Conservation (phyloP, 2,888 invertebrate genomes). For the Caenorhabditis becei region DNA sequence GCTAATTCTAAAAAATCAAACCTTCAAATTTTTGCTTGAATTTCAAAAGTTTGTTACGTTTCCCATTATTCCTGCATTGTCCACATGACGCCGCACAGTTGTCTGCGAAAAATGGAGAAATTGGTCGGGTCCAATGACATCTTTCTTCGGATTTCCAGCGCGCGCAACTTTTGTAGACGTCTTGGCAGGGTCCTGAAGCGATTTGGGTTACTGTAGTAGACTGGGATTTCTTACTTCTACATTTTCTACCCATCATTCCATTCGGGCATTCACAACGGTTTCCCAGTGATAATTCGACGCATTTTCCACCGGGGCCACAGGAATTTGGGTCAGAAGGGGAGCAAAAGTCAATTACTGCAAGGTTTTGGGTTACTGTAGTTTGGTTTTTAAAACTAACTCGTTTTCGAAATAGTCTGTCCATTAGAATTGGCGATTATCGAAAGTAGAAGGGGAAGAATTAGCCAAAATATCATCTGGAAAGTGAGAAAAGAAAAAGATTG, state of each 20-base stretch:
- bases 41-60: slow-evolving; percentile 30
- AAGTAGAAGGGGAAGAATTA: slow-evolving; percentile 2
- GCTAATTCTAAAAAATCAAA: slow-evolving; percentile 67
- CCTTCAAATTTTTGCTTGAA: neutral
- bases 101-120: slow-evolving; percentile 78
- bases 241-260: slow-evolving; percentile 77
- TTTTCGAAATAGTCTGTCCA: slow-evolving; percentile 55
- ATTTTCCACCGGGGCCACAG: slow-evolving; percentile 69
- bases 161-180: slow-evolving; percentile 77
- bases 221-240: slow-evolving; percentile 65
- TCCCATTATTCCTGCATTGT: slow-evolving; percentile 69
- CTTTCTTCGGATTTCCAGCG: slow-evolving; percentile 78
- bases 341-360: slow-evolving; percentile 70
- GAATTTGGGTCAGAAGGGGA: slow-evolving; percentile 57
- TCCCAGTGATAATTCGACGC: slow-evolving; percentile 64
- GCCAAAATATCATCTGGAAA: slow-evolving; percentile 9
- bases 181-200: slow-evolving; percentile 78
- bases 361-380: too few species aligned
- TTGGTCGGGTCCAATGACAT: slow-evolving; percentile 75
- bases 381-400: slow-evolving; percentile 49
- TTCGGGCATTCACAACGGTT: slow-evolving; percentile 74
- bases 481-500: neutral
- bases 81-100: slow-evolving; percentile 79
- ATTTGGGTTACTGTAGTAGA: slow-evolving; percentile 6
- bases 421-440: neutral